Conservation (phyloP, 2,888 invertebrate genomes). For the Dusona sp. region DNA sequence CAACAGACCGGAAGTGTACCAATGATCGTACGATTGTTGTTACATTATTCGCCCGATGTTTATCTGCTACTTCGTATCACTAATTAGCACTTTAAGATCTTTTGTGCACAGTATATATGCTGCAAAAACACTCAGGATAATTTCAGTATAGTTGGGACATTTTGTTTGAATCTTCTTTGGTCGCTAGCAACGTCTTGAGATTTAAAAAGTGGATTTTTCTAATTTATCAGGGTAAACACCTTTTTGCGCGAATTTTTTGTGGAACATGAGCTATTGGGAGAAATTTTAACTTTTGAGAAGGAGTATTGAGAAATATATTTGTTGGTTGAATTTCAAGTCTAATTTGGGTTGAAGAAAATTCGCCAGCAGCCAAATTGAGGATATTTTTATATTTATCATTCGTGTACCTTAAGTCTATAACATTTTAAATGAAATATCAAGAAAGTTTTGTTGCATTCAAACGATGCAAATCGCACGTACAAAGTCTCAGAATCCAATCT, state of each 20-base stretch:
- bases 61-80: conserved; percentile 7
- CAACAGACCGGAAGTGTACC: not conserved
- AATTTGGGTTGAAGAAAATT: no score
- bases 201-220: not conserved
- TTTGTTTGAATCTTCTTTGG: not conserved
- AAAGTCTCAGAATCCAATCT: no score
- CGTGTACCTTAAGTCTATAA: no score
- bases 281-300: not conserved
- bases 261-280: no score
- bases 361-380: no score
- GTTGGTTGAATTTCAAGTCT: no score
- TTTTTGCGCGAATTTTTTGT: no score
- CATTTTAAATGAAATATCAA: no score
- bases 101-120: conserved; percentile 32
- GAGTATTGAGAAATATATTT: no score
- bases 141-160: not conserved
- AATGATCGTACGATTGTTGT: not conserved
- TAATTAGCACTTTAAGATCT: conserved; percentile 37
- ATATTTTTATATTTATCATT: no score
- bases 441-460: not conserved
- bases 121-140: conserved; percentile 6
- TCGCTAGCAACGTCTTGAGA: not conserved
- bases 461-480: not conserved
- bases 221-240: not conserved
- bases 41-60: not conserved